Conservation (phyloP, 2,888 invertebrate genomes). For the Calliopum simillimum region DNA sequence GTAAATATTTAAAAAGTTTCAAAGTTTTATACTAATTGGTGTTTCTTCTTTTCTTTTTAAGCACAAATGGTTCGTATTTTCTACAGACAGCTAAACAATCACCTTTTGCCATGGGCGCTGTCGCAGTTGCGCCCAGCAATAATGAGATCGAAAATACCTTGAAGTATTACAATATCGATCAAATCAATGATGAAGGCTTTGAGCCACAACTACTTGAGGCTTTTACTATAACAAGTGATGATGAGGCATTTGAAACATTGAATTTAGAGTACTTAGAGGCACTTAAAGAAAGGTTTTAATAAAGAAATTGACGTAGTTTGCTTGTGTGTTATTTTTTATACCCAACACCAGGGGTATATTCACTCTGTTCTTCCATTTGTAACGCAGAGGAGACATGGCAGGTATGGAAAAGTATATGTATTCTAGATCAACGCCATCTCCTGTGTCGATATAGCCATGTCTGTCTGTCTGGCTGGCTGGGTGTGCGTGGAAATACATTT, state of each 20-base stretch:
- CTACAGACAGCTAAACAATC: conserved; percentile 55
- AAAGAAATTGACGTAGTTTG: too few species aligned
- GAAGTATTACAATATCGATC: conserved; percentile 42
- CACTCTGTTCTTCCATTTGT: too few species aligned
- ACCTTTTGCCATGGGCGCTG: conserved; percentile 54
- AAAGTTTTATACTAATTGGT: neutral
- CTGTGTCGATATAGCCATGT: too few species aligned
- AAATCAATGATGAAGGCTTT: conserved; percentile 45
- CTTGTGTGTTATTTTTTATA: too few species aligned
- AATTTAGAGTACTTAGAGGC: too few species aligned
- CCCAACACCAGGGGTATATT: too few species aligned
- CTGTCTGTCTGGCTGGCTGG: too few species aligned
- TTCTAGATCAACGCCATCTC: too few species aligned
- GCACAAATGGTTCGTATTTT: conserved; percentile 69
- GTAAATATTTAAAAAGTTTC: neutral
- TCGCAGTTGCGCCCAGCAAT: neutral
- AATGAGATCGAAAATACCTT: neutral
- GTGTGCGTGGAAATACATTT: too few species aligned
- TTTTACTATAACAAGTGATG: conserved; percentile 40
- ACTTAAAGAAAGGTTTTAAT: too few species aligned
- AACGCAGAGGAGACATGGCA: too few species aligned
- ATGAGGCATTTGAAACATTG: neutral
- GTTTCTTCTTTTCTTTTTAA: conserved; percentile 56
- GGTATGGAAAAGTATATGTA: too few species aligned
- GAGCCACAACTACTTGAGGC: conserved; percentile 52